These are phyloP conservation scores for Zosterops borbonicus DNA, from an alignment of 2,113 vertebrate genomes.

Conservation along the genomic window DNA sequence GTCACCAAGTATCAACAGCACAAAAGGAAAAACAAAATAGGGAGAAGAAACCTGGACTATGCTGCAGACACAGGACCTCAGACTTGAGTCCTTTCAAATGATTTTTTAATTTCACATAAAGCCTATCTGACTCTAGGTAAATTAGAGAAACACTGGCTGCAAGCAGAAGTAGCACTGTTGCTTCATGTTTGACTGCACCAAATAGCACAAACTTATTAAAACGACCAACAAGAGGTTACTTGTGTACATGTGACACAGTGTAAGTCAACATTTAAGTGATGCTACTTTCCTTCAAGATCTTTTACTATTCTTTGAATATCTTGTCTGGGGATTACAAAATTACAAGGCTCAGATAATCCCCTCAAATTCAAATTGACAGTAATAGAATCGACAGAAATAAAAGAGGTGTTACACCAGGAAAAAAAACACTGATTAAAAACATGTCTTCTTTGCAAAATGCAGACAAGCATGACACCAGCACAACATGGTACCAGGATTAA, in stretches of 20 bases:
- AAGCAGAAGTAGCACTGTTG: background rate
- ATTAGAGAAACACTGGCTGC: background rate
- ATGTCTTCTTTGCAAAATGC: background rate
- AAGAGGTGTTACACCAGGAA: background rate
- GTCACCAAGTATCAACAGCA: background rate
- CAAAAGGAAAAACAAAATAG: background rate
- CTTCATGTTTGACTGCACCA: background rate
- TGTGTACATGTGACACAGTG: background rate
- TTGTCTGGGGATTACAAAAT: conserved; percentile 17
- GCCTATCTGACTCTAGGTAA: background rate
- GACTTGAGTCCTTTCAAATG: background rate
- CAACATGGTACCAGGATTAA: conserved; percentile 23
- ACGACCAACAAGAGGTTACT: background rate
- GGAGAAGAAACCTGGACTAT: background rate
- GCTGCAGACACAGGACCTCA: background rate
- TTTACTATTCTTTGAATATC: background rate
- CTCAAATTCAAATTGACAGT: background rate
- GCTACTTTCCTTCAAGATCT: background rate
- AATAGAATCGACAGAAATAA: background rate
- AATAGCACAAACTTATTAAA: background rate
- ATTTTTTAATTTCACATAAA: background rate
- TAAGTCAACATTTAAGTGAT: background rate
- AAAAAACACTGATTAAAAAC: conserved; percentile 24
- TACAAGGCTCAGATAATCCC: background rate
- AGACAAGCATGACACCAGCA: conserved; percentile 8